Conservation (phyloP, 2,888 invertebrate genomes). For the Gibbula magus region DNA sequence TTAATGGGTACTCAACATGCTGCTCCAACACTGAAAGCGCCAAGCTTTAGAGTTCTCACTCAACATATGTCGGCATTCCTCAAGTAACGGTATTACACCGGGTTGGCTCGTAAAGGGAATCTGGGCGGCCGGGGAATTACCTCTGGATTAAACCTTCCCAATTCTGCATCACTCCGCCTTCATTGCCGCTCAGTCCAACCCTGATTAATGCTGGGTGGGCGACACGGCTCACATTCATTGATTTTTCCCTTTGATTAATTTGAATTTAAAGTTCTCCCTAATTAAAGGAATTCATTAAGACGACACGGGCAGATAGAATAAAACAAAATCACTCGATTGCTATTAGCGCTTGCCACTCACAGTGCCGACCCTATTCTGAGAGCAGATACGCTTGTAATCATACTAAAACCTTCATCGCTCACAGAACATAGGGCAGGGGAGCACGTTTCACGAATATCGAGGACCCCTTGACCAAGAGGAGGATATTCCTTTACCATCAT, state of each 20-base stretch:
- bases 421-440: no score
- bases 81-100: background rate
- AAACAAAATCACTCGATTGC: background rate
- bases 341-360: slow-evolving; percentile 15
- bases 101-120: slow-evolving; percentile 1
- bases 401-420: background rate
- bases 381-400: background rate
- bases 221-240: background rate
- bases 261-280: slow-evolving; percentile 18
- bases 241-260: slow-evolving; percentile 17
- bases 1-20: slow-evolving; percentile 14
- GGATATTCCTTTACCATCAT: no score
- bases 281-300: slow-evolving; percentile 21
- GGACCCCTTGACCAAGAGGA: no score
- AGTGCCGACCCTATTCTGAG: background rate
- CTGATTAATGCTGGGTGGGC: slow-evolving; percentile 7
- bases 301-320: slow-evolving; percentile 8
- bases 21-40: background rate
- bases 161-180: background rate
- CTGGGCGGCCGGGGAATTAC: background rate
- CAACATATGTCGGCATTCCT: slow-evolving; percentile 14
- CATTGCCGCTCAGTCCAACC: no score
- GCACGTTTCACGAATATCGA: no score
- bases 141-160: background rate
- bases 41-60: background rate